Percentiles rank a stretch among this genome's conserved stretches.
Conservation (phyloP, 1,140 invertebrate genomes). For the Aphelinus atriplicis region DNA sequence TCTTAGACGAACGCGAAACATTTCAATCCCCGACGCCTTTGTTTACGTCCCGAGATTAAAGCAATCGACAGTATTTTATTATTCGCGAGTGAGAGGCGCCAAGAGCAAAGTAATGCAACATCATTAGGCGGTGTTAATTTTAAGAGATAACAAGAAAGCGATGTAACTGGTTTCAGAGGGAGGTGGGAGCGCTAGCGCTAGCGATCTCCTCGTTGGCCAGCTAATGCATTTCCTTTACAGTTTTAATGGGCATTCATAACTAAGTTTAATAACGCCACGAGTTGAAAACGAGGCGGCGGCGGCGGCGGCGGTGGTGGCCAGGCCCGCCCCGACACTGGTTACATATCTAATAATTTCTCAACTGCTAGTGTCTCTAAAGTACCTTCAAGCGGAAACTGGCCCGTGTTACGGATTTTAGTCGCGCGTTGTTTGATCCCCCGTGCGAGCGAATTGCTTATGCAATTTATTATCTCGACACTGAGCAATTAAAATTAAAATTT, state of each 20-base stretch:
- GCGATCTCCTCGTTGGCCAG: constrained; percentile 50
- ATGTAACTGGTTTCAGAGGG: constrained; percentile 16
- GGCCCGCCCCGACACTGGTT: constrained; percentile 51
- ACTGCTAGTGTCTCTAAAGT: constrained; percentile 36
- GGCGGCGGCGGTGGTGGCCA: neutral
- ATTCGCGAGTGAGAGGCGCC: no score
- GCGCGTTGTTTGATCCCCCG: constrained; percentile 33
- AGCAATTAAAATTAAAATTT: constrained; percentile 36
- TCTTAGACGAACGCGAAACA: no score
- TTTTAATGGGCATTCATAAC: constrained; percentile 67
- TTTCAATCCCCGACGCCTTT: no score
- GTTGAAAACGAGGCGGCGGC: constrained; percentile 26
- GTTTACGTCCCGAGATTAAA: no score
- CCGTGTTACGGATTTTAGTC: constrained; percentile 38
- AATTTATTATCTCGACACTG: constrained; percentile 28
- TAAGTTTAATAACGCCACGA: constrained; percentile 64
- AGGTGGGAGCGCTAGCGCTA: constrained; percentile 23
- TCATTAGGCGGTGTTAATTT: constrained; percentile 19
- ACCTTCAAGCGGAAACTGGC: constrained; percentile 34
- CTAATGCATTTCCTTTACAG: constrained; percentile 67
- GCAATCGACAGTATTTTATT: no score
- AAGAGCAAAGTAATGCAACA: no score
- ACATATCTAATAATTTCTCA: constrained; percentile 62
- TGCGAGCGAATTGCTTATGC: constrained; percentile 37
- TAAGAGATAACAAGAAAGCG: constrained; percentile 28